A percentile compares a stretch with the other conserved stretches of the same genome.
phyloP scores from a whole-genome alignment of 2,888 invertebrate genomes.

The Drosophila barbarae region DNA sequence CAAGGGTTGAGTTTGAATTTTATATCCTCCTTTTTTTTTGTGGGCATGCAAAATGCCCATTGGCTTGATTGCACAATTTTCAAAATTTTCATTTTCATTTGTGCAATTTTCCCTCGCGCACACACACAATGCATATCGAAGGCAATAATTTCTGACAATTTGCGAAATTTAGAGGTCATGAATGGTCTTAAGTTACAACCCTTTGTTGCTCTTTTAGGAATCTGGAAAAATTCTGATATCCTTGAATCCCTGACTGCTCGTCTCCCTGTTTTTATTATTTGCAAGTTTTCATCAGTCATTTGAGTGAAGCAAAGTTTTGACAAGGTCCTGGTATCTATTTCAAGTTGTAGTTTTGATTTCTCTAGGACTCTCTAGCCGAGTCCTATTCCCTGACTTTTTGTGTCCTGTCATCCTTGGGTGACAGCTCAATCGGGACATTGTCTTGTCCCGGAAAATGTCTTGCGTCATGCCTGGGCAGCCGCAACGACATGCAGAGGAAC shows the following conservation, averaged over 20 bases:
- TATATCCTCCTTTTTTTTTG: neutral
- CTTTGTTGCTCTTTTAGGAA: conserved; percentile 8
- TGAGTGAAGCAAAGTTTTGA: conserved; percentile 17
- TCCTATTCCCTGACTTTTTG: conserved; percentile 9
- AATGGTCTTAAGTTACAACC: conserved; percentile 66
- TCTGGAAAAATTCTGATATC: neutral
- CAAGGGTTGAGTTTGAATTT: conserved; percentile 22
- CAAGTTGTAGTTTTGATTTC: conserved; percentile 12
- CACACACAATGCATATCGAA: conserved; percentile 50
- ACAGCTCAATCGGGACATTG: conserved; percentile 46
- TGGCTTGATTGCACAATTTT: conserved; percentile 65
- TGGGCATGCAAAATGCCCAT: conserved; percentile 61
- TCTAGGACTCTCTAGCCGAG: neutral
- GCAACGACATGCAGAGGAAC: conserved; percentile 20
- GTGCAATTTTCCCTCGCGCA: conserved; percentile 51
- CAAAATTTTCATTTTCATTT: conserved; percentile 43
- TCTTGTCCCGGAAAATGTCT: conserved; percentile 14
- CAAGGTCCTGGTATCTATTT: conserved; percentile 19
- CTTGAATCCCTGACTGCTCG: neutral
- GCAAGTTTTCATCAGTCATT: conserved; percentile 37
- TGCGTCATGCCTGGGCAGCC: conserved; percentile 47
- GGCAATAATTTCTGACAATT: conserved; percentile 61
- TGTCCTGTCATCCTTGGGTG: conserved; percentile 30
- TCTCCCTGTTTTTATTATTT: conserved; percentile 13
- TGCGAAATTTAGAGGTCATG: conserved; percentile 53